Evolutionary conservation across 2,797 vertebrate genomes (phyloP).

Genomic region (Cichlasoma orientale): DNA sequence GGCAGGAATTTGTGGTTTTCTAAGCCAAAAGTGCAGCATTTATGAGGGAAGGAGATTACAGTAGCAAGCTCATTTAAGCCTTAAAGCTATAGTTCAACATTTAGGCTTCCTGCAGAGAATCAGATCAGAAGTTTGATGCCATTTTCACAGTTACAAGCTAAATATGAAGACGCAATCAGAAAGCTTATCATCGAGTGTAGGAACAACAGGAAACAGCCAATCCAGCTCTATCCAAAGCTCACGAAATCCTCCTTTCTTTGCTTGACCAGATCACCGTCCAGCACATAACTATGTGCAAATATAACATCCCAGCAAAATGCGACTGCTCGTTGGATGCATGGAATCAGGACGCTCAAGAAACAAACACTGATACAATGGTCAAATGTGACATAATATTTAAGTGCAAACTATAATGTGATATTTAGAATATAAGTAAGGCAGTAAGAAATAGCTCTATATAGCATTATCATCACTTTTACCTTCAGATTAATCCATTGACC

Average conservation of each 20-base stretch:
- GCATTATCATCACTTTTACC: no score
- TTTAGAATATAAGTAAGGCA: no score
- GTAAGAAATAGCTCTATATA: no score
- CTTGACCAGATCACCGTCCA: background rate
- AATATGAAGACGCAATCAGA: background rate
- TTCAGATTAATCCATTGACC: no score
- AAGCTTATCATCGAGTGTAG: background rate
- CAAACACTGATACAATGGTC: no score
- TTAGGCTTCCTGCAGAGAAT: background rate
- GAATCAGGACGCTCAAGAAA: background rate
- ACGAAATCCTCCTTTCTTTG: background rate
- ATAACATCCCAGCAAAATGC: background rate
- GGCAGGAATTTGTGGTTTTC: conserved; percentile 7
- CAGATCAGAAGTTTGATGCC: background rate
- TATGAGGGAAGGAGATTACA: background rate
- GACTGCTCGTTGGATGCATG: background rate
- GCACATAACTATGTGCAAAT: background rate
- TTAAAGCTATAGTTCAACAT: background rate
- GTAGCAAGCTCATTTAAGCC: background rate
- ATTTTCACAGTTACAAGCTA: background rate
- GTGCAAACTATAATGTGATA: no score
- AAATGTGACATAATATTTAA: no score
- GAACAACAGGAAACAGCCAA: background rate
- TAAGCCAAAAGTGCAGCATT: conserved; percentile 2
- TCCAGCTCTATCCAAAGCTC: background rate